phyloP scores from a whole-genome alignment of 2,888 invertebrate species.

The Callinectes sapidus region DNA sequence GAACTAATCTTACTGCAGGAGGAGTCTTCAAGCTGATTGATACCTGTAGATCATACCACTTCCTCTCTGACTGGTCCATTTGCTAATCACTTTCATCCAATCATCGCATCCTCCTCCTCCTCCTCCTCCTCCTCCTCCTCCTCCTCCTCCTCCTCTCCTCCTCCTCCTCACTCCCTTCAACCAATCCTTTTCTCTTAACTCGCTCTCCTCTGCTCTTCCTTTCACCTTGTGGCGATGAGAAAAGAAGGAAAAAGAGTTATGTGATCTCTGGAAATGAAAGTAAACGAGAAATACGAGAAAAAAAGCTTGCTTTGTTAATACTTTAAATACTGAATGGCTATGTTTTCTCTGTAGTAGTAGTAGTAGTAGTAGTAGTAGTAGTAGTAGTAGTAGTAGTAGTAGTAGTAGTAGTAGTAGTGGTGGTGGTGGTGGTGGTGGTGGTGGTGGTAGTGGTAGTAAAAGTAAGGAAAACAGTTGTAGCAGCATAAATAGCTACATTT shows the following conservation, averaged over 20 bases:
- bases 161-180: not conserved
- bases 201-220: not conserved
- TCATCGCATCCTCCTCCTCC: not conserved
- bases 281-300: too few relatives aligned
- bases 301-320: too few relatives aligned
- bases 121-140: not conserved
- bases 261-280: too few relatives aligned
- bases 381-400: too few relatives aligned
- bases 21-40: not conserved
- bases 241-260: not conserved
- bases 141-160: conserved; percentile 18
- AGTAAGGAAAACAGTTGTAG: not conserved
- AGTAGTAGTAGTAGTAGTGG: too few relatives aligned
- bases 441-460: too few relatives aligned
- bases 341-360: too few relatives aligned
- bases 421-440: too few relatives aligned
- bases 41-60: conserved; percentile 3
- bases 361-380: too few relatives aligned
- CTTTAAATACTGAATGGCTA: too few relatives aligned
- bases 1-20: not conserved
- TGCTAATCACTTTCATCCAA: conserved; percentile 34
- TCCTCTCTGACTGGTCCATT: conserved; percentile 2
- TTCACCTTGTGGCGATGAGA: not conserved
- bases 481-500: too few relatives aligned
- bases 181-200: not conserved